Base-by-base conservation (phyloP, 2,113 vertebrate genomes). In the Ivindomyrus marchei region DNA sequence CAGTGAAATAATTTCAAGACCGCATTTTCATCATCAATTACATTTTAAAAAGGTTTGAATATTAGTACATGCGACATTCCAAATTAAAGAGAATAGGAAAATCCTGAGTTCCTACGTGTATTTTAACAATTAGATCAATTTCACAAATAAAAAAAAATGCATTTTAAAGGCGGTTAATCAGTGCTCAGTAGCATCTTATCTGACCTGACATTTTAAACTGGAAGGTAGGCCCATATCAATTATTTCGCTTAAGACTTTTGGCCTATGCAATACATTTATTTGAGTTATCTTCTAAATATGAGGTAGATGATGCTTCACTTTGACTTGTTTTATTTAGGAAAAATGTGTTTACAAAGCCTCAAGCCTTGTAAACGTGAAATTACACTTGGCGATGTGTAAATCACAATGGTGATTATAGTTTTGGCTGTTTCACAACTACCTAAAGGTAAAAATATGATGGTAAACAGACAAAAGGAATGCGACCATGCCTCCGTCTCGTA, bases 401-500 rank as follows among this genome's bases (percentile, higher is more conserved):
- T 80, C 31, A 42, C 31, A 42, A 15, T 42, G 8, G 83, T 85
- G 8, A 85, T 46, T 21, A 85, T 70, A 70, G n/a, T 13, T 31
- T 3, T 70, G 62, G 10, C 10, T 31, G 62, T 70, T 85, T 85
- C 39, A 47, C 39, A 47, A 47, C 4, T 45, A 46, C 74, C 15
- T 85, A 47, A 47, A 47, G 36, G 39, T 85, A 46, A n/a, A 42
- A 85, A 85, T 85, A 85, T 21, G 39, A 31, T 21, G 31, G 87
- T 66, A 88, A 45, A 62, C 17, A 62, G 13, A 88, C 9, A 7
- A 62, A 24, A 62, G 56, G 56, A 66, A 87, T 53, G 85, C 27
- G 13, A 39, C 21, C 7, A 42, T 17, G 80, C 91, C 80, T 86
- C 90, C 93, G 90, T 92, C 91, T 91, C 91, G 56, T 17, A n/a